Base-by-base conservation (phyloP, 2,888 invertebrate species). In the Tetropium fuscum region DNA sequence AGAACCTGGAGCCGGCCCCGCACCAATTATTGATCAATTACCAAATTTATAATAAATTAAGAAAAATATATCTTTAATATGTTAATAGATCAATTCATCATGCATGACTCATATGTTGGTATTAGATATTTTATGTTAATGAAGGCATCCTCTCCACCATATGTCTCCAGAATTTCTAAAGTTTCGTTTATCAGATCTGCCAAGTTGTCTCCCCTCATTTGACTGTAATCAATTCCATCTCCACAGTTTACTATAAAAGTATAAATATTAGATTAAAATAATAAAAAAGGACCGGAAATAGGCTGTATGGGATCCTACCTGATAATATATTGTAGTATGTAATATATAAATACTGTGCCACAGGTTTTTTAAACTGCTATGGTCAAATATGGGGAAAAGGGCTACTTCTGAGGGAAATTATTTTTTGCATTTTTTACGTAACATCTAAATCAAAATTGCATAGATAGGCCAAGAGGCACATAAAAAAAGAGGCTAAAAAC, bases 111-210 rank as follows among this genome's bases (percentile, higher is more conserved):
- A 78, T 98, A 98, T 3, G 97, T 97, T 0, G 98, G 98, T 69
- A 98, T 90, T 89, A 98, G 93, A 81, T 98, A 98, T 82, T 98
- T 98, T 75, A 98, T 98, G 81, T 98, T 98, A 73, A 97, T 97
- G 79, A 95, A 97, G 1, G 98, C 97, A 80, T 97, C 96, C 65
- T 95, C 94, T 3, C 98, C 98, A 1, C 98, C 98, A 76, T 93
- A 93, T 73, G 89, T 85, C 81, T 98, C 98, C 64, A 98, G 84
- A 41, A 93, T 86, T 83, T 97, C 95, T 49, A 98, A 84, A 0
- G 97, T 97, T 77, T 97, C 95, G 79, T 96, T 93, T 57, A 97
- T 95, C 34, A 95, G 83, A 78, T 97, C 97, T 0, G 93, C 94
- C 6, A 96, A 86, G 82, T 96, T 97, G 77, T 94, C 92, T 5